A percentile compares a stretch with the other conserved stretches of the same genome.
Conservation (phyloP, 2,888 invertebrate species). For the Parapristionchus giblindavisi region DNA sequence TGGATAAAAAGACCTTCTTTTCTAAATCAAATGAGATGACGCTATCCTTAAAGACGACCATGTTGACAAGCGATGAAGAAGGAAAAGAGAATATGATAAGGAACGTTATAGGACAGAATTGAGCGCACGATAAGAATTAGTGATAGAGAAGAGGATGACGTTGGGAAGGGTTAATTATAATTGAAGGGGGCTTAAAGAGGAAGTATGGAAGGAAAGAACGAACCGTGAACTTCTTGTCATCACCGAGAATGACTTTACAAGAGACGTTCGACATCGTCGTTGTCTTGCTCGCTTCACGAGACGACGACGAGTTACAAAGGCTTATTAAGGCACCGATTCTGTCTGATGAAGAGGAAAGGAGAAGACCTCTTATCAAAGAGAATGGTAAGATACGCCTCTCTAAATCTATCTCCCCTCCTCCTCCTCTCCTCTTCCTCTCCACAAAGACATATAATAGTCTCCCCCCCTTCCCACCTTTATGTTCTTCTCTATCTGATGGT, state of each 20-base stretch:
- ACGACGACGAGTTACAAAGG: not conserved
- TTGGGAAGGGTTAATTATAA: no score
- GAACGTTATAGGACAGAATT: no score
- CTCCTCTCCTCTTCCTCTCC: not conserved
- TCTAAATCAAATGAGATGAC: not conserved
- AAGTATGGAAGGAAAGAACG: not conserved
- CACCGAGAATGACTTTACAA: constrained; percentile 26
- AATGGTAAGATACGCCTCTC: not conserved
- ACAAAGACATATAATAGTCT: no score
- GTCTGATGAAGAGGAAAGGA: constrained; percentile 15
- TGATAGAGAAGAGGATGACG: no score
- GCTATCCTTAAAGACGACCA: not conserved
- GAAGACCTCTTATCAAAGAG: not conserved
- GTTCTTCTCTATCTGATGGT: no score
- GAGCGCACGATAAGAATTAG: no score
- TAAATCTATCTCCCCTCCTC: not conserved
- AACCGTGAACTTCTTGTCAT: constrained; percentile 37
- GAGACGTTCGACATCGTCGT: constrained; percentile 13
- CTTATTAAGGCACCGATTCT: constrained; percentile 35
- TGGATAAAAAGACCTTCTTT: not conserved
- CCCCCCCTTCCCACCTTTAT: no score
- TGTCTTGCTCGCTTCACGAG: no score
- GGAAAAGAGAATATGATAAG: not conserved
- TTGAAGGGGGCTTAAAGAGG: no score
- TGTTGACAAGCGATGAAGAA: not conserved